phyloP scores from a whole-genome alignment of 2,113 vertebrate species.

The Chloropsis hardwickii region DNA sequence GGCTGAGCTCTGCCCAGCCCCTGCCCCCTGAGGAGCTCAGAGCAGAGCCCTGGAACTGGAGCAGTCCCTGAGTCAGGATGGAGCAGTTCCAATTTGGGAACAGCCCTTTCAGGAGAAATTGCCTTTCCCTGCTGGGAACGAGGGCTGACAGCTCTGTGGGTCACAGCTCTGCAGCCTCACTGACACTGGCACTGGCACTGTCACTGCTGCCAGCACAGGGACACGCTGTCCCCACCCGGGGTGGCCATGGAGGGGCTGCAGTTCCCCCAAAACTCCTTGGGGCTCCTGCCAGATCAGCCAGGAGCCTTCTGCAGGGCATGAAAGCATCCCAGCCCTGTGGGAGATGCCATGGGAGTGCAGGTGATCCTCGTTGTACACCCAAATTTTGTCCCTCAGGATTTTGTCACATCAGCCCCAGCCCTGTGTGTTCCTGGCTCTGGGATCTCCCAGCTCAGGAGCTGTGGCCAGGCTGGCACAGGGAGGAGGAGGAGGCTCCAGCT shows the following conservation, averaged over 20 bases:
- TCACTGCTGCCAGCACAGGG: background rate
- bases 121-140: background rate
- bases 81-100: background rate
- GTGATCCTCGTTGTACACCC: background rate
- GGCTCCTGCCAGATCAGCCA: no score
- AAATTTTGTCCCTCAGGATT: accelerated
- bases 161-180: background rate
- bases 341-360: accelerated
- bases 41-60: background rate
- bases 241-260: accelerated
- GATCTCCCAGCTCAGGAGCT: background rate
- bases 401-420: accelerated
- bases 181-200: background rate
- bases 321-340: accelerated
- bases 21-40: background rate
- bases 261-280: accelerated
- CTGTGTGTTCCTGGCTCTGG: accelerated
- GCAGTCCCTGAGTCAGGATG: background rate
- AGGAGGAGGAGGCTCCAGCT: no score
- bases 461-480: background rate
- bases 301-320: background rate
- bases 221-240: no score
- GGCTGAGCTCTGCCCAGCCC: background rate
- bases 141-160: background rate
- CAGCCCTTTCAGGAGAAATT: background rate